These are phyloP conservation scores for Camponotus vicinus DNA, from an alignment of 1,140 invertebrate species.

Conservation along the genomic window DNA sequence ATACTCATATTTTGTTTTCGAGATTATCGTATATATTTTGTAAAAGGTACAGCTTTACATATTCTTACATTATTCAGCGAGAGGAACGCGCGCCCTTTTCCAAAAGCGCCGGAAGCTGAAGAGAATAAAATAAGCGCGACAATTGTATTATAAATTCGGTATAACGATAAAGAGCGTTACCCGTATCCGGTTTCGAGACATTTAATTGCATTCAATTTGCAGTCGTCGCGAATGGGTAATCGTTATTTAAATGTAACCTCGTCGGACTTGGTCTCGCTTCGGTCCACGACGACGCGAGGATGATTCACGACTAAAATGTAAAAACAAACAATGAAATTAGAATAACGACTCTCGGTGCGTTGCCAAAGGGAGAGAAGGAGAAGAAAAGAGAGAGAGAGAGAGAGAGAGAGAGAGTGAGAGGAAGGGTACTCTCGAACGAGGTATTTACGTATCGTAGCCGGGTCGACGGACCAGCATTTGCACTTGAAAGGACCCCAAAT, in stretches of 20 bases:
- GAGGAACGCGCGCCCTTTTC: neutral
- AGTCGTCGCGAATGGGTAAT: conserved; percentile 53
- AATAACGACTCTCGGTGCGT: conserved; percentile 20
- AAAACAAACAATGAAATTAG: conserved; percentile 55
- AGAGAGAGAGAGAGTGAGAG: too few species aligned
- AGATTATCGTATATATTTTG: conserved; percentile 1
- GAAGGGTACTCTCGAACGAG: neutral
- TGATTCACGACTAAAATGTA: conserved; percentile 50
- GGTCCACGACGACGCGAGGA: conserved; percentile 14
- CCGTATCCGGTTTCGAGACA: conserved; percentile 23
- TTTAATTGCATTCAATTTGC: conserved; percentile 62
- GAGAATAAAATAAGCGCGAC: conserved; percentile 17
- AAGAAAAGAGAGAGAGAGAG: neutral
- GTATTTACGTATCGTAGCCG: conserved; percentile 4
- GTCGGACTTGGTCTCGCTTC: conserved; percentile 1
- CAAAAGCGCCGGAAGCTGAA: neutral
- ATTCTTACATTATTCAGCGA: conserved; percentile 50
- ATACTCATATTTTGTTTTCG: conserved; percentile 23
- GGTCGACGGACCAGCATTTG: neutral
- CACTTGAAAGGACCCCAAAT: conserved; percentile 34
- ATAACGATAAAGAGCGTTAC: neutral
- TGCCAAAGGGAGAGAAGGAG: neutral
- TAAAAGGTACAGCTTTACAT: conserved; percentile 7
- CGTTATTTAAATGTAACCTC: conserved; percentile 50
- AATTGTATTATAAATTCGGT: conserved; percentile 54